Evolutionary conservation across 2,888 invertebrate species (phyloP).

Genomic region (Brachyptera putata): DNA sequence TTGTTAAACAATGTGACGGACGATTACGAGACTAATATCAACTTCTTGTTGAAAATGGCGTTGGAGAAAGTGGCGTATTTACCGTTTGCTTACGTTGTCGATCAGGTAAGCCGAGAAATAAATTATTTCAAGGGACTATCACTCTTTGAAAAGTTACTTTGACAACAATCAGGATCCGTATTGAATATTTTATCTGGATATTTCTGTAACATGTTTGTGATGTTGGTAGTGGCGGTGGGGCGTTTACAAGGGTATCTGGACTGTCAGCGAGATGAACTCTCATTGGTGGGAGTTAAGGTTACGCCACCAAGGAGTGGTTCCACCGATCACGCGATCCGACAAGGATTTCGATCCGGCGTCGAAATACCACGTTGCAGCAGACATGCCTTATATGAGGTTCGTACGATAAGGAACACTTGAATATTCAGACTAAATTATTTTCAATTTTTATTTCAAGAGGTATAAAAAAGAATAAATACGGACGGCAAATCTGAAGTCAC

Average conservation of each 20-base stretch:
- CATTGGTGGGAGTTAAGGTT: slow-evolving; percentile 73
- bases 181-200: no score
- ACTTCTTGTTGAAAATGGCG: slow-evolving; percentile 74
- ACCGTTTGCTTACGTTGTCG: slow-evolving; percentile 75
- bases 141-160: no score
- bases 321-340: slow-evolving; percentile 64
- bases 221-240: slow-evolving; percentile 71
- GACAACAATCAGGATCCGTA: no score
- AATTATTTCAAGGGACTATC: no score
- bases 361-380: slow-evolving; percentile 76
- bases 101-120: no score
- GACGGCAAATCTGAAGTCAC: background rate
- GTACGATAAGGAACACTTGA: no score
- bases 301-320: slow-evolving; percentile 67
- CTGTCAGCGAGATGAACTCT: slow-evolving; percentile 62
- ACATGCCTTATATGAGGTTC: slow-evolving; percentile 55
- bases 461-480: background rate
- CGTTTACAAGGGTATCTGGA: slow-evolving; percentile 63
- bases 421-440: no score
- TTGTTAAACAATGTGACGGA: slow-evolving; percentile 58
- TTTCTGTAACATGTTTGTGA: background rate
- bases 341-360: slow-evolving; percentile 78
- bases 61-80: slow-evolving; percentile 72
- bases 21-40: slow-evolving; percentile 58
- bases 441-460: no score